Conservation (phyloP, 2,113 vertebrate genomes). For the Pseudorhombus dupliciocellatus region DNA sequence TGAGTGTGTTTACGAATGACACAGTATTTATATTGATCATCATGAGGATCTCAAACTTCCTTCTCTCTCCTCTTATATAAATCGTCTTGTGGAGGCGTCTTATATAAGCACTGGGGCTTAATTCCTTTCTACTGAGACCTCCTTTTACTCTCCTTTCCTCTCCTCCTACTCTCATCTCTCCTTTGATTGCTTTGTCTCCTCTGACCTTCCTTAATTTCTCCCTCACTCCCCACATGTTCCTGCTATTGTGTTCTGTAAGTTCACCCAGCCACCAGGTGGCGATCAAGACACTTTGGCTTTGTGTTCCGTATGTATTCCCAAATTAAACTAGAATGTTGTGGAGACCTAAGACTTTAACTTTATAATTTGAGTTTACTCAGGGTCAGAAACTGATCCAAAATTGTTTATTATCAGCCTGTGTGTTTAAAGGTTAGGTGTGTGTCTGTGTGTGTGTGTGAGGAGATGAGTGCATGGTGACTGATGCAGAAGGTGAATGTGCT, state of each 20-base stretch:
- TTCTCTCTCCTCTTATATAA: not conserved
- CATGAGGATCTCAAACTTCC: slow-evolving; percentile 3
- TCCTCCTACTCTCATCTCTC: not conserved
- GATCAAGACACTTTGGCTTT: too few species aligned
- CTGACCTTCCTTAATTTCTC: too few species aligned
- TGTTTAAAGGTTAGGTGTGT: too few species aligned
- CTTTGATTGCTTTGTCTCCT: too few species aligned
- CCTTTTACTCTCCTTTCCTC: not conserved
- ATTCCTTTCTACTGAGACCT: slow-evolving; percentile 42
- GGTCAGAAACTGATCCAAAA: too few species aligned
- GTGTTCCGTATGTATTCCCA: too few species aligned
- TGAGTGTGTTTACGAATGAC: slow-evolving; percentile 5
- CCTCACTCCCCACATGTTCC: too few species aligned
- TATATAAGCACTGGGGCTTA: slow-evolving; percentile 54
- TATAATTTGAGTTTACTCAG: too few species aligned
- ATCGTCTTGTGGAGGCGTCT: slow-evolving; percentile 58
- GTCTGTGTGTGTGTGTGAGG: slow-evolving; percentile 9
- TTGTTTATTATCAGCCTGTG: not conserved
- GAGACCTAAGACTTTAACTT: not conserved
- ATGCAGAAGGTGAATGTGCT: slow-evolving; percentile 40
- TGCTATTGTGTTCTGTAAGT: too few species aligned
- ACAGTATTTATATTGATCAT: not conserved
- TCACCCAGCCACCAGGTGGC: too few species aligned
- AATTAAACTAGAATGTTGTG: not conserved
- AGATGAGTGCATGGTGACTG: slow-evolving; percentile 30